Evolutionary conservation across 2,888 invertebrate genomes (phyloP).

Genomic region (Euproctis similis): DNA sequence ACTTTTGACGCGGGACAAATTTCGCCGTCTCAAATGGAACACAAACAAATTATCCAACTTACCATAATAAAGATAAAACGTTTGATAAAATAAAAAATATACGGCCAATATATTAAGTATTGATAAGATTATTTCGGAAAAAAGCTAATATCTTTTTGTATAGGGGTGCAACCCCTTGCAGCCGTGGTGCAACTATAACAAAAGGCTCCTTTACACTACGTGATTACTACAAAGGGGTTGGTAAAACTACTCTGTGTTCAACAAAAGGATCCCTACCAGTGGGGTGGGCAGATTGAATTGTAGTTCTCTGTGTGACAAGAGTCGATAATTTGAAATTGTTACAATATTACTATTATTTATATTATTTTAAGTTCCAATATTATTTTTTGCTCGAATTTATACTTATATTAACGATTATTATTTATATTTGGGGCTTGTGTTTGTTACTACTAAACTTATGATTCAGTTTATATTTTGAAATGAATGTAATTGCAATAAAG

Average conservation of each 20-base stretch:
- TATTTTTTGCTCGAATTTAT: too few species aligned
- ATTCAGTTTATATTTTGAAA: too few species aligned
- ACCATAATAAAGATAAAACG: slow-evolving; percentile 14
- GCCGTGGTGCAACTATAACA: slow-evolving; percentile 14
- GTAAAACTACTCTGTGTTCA: slow-evolving; percentile 36
- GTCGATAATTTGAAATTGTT: slow-evolving; percentile 34
- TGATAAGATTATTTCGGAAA: slow-evolving; percentile 29
- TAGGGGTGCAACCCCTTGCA: slow-evolving; percentile 35
- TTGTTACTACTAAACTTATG: too few species aligned
- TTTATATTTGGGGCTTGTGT: too few species aligned
- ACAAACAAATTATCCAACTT: too few species aligned
- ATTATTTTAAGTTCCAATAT: slow-evolving; percentile 6
- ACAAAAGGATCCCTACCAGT: slow-evolving; percentile 37
- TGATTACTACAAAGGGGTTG: slow-evolving; percentile 60
- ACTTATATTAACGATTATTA: slow-evolving; percentile 5
- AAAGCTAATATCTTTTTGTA: slow-evolving; percentile 31
- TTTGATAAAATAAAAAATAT: too few species aligned
- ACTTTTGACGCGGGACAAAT: too few species aligned
- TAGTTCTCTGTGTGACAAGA: slow-evolving; percentile 36
- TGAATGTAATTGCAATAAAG: too few species aligned
- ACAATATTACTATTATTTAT: slow-evolving; percentile 5
- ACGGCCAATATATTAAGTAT: slow-evolving; percentile 16
- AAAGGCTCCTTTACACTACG: slow-evolving; percentile 39
- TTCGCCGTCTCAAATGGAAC: too few species aligned
- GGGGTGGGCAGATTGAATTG: slow-evolving; percentile 51